Percentiles rank a stretch among this genome's conserved stretches.
Evolutionary conservation across 2,113 vertebrate genomes (phyloP).

Genomic region (Phaethon lepturus): DNA sequence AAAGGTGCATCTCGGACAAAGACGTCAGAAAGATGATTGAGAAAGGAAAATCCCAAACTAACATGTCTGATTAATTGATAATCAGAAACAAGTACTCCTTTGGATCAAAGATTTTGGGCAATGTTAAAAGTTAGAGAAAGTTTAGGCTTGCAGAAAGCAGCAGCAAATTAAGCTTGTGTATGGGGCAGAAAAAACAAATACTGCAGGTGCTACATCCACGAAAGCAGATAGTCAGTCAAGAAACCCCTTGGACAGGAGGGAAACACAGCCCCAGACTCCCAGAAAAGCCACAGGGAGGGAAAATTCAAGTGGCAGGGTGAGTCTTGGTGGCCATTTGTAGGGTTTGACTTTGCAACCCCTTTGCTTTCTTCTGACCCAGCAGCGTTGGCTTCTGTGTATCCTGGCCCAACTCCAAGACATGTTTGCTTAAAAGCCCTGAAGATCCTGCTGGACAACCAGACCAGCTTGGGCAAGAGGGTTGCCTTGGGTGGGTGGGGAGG

Average conservation of each 20-base stretch:
- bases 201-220: neutral
- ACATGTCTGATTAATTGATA: accelerated
- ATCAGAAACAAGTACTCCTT: neutral
- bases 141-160: neutral
- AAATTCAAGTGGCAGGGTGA: neutral
- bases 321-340: neutral
- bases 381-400: accelerated
- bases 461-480: neutral
- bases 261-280: accelerated
- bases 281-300: neutral
- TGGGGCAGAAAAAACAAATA: neutral
- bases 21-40: neutral
- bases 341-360: neutral
- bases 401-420: accelerated
- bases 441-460: neutral
- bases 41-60: neutral
- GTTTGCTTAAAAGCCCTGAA: neutral
- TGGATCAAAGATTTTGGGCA: neutral
- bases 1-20: neutral
- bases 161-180: neutral
- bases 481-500: accelerated
- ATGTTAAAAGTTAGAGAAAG: neutral
- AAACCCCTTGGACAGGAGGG: neutral
- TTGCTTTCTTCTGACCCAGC: neutral
- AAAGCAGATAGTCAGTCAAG: neutral